These are phyloP conservation scores for Drosophila simulans DNA, from an alignment of 1,140 invertebrate genomes.

Conservation along the genomic window DNA sequence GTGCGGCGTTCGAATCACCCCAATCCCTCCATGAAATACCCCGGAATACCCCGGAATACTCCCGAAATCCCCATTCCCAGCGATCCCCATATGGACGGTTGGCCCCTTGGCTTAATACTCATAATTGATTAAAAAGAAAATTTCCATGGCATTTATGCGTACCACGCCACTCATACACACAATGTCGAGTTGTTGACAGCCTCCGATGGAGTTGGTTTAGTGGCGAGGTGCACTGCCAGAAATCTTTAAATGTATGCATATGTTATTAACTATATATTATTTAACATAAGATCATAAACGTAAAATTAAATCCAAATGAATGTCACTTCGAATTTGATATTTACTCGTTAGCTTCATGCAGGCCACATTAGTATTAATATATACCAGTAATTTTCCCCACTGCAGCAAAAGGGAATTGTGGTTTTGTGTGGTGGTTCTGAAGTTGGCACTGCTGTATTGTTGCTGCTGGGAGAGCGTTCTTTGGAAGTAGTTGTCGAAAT, in stretches of 20 bases:
- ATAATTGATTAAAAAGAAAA: slow-evolving; percentile 84
- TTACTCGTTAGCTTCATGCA: too few species aligned
- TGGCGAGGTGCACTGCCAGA: slow-evolving; percentile 12
- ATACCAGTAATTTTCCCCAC: not conserved
- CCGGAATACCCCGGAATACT: too few species aligned
- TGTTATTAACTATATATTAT: too few species aligned
- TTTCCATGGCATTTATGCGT: slow-evolving; percentile 82
- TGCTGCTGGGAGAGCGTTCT: slow-evolving; percentile 35
- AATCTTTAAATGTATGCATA: too few species aligned
- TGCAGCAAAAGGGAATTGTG: slow-evolving; percentile 5
- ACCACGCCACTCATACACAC: slow-evolving; percentile 78
- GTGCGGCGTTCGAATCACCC: not conserved
- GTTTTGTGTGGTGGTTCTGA: slow-evolving; percentile 3
- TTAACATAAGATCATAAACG: too few species aligned
- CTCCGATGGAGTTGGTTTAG: slow-evolving; percentile 17
- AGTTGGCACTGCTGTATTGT: slow-evolving; percentile 40
- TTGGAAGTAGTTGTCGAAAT: slow-evolving; percentile 82
- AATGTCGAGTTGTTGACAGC: slow-evolving; percentile 81
- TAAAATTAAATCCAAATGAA: too few species aligned
- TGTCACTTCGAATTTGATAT: too few species aligned
- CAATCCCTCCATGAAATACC: not conserved
- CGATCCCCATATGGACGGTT: slow-evolving; percentile 22
- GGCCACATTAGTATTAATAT: not conserved
- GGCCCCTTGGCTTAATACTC: slow-evolving; percentile 75
- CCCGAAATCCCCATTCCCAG: not conserved